Evolutionary conservation across 2,888 invertebrate species (phyloP), one percentile per base, ranked within the genome.

Genomic region (Aleiodes leptofemur): DNA sequence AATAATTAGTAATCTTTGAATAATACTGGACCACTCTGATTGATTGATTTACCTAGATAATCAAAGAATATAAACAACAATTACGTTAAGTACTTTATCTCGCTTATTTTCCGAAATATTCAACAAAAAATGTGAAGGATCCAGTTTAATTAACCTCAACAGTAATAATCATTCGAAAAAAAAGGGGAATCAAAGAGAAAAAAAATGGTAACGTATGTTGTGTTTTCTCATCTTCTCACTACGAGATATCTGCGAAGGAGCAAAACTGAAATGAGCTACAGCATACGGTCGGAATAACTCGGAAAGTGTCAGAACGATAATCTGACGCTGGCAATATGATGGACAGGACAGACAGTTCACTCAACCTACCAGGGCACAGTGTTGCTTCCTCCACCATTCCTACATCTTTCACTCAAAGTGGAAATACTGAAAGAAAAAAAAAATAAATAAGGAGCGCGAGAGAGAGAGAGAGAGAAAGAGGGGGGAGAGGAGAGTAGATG

Each of bases 261-360:
- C 55, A 34, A 68, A 71, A 56, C 75, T 68, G 75, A 75, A 75
- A 75, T 66, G 68, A 66, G 71, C 61, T 71, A 9, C 68, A 81
- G 82, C 81, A 79, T 82, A 83, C 84, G 86, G 84, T 85, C 85
- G 85, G 88, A 88, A 88, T 89, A 89, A 88, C 89, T 89, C 86
- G 86, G 83, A 89, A 88, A 89, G 88, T 89, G 89, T 89, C 89
- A 87, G 89, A 88, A 89, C 88, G 89, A 89, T 89, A 89, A 89
- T 89, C 89, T 87, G 88, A 89, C 88, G 87, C 85, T 82, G 83
- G 88, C 89, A 84, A 89, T 85, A 86, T 88, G 89, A 89, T 86
- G 86, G 85, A 83, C 83, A 81, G 83, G 81, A 84, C 85, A 83
- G 84, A 85, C 84, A 84, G 86, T 83, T 85, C 86, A 83, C 83